Conservation (phyloP, 2,888 invertebrate genomes). For the Dione vanillae region DNA sequence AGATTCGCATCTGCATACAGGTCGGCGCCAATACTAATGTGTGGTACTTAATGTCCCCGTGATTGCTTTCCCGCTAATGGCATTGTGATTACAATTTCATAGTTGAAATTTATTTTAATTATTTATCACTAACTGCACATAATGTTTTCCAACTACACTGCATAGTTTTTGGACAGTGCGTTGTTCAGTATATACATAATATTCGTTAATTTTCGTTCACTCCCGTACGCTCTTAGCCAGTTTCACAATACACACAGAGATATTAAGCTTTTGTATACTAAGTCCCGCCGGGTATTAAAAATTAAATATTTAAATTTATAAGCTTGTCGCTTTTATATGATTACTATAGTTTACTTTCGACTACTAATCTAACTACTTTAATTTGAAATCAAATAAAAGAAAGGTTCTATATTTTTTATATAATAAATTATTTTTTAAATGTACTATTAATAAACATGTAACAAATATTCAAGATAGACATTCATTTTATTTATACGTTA, state of each 20-base stretch:
- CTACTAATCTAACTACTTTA: no score
- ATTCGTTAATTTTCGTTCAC: no score
- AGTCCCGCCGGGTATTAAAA: slow-evolving; percentile 1
- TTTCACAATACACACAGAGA: background rate
- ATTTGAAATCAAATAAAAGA: background rate
- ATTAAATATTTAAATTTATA: slow-evolving; percentile 10
- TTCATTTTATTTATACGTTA: no score
- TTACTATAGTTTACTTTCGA: no score
- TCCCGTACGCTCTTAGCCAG: background rate
- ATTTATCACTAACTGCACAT: slow-evolving; percentile 19
- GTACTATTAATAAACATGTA: no score
- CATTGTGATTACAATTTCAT: slow-evolving; percentile 34
- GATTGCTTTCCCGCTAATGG: slow-evolving; percentile 36
- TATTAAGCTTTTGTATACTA: slow-evolving; percentile 13
- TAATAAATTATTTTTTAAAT: no score
- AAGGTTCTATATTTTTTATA: no score
- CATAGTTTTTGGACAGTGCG: background rate
- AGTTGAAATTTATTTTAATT: slow-evolving; percentile 14
- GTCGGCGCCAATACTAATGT: slow-evolving; percentile 35
- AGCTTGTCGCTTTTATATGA: background rate
- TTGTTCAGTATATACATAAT: background rate
- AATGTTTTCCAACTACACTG: background rate
- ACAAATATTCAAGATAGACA: no score
- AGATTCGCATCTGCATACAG: slow-evolving; percentile 39
- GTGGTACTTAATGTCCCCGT: slow-evolving; percentile 35